These are phyloP conservation scores for Xestobium rufovillosum DNA, from an alignment of 2,888 invertebrate species.

Conservation along the genomic window DNA sequence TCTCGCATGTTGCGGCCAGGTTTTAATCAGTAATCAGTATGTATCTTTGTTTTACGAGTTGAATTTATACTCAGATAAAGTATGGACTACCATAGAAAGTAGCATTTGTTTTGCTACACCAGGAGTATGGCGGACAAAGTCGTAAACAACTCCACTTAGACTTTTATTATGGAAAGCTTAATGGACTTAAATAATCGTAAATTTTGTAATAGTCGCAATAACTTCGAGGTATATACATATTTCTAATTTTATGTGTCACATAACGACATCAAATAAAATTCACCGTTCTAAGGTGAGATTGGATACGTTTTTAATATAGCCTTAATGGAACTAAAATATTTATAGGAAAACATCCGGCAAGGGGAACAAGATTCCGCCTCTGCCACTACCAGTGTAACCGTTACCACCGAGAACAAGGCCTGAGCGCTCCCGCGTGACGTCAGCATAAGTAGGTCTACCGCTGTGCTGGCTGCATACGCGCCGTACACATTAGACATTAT, in stretches of 20 bases:
- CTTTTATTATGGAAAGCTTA: slow-evolving; percentile 36
- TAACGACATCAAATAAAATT: slow-evolving; percentile 9
- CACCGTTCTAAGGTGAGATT: not conserved
- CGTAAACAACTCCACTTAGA: slow-evolving; percentile 34
- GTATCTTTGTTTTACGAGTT: slow-evolving; percentile 39
- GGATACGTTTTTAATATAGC: slow-evolving; percentile 2
- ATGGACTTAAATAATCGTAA: slow-evolving; percentile 36
- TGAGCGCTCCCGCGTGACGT: too few relatives aligned
- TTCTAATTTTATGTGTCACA: slow-evolving; percentile 20
- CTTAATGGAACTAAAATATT: too few relatives aligned
- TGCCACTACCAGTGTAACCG: too few relatives aligned
- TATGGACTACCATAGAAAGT: slow-evolving; percentile 34
- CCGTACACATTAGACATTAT: too few relatives aligned
- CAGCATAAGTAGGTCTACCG: too few relatives aligned
- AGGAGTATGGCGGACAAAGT: slow-evolving; percentile 28
- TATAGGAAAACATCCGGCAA: too few relatives aligned
- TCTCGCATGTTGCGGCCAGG: slow-evolving; percentile 37
- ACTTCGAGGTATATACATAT: slow-evolving; percentile 25
- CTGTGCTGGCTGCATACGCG: too few relatives aligned
- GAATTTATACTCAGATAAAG: slow-evolving; percentile 37
- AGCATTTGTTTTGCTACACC: slow-evolving; percentile 18
- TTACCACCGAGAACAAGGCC: too few relatives aligned
- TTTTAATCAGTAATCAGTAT: slow-evolving; percentile 42
- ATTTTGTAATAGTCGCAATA: slow-evolving; percentile 30
- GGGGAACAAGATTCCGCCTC: too few relatives aligned